A percentile compares a stretch with the other conserved stretches of the same genome.
phyloP scores from a whole-genome alignment of 2,113 vertebrate genomes.

The Regulus satrapa region DNA sequence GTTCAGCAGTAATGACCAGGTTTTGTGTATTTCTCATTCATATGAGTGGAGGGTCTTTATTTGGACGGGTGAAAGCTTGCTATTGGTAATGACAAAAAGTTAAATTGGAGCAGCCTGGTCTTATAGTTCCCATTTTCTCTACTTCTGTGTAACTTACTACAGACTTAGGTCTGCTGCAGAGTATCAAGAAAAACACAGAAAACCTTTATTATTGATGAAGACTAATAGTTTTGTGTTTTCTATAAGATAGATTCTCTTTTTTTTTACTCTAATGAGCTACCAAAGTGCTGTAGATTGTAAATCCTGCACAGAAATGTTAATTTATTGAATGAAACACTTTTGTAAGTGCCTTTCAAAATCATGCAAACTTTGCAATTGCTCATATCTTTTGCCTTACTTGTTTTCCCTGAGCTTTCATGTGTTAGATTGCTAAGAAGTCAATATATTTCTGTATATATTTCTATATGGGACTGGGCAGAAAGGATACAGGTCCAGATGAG shows the following conservation, averaged over 20 bases:
- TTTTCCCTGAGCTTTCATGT: background rate
- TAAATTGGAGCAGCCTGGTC: background rate
- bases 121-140: background rate
- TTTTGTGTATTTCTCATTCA: background rate
- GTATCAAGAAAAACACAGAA: background rate
- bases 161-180: background rate
- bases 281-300: background rate
- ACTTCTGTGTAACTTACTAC: background rate
- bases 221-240: background rate
- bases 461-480: background rate
- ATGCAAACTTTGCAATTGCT: background rate
- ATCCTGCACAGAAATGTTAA: background rate
- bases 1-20: background rate
- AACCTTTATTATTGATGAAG: background rate
- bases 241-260: background rate
- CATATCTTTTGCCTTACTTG: background rate
- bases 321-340: background rate
- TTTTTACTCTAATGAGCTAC: background rate
- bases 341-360: background rate
- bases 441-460: no score
- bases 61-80: background rate
- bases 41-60: background rate
- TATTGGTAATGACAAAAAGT: background rate
- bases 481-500: background rate
- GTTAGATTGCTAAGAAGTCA: background rate